These are phyloP conservation scores for Pogonognathellus flavescens DNA, from an alignment of 1,140 invertebrate genomes.

Conservation along the genomic window DNA sequence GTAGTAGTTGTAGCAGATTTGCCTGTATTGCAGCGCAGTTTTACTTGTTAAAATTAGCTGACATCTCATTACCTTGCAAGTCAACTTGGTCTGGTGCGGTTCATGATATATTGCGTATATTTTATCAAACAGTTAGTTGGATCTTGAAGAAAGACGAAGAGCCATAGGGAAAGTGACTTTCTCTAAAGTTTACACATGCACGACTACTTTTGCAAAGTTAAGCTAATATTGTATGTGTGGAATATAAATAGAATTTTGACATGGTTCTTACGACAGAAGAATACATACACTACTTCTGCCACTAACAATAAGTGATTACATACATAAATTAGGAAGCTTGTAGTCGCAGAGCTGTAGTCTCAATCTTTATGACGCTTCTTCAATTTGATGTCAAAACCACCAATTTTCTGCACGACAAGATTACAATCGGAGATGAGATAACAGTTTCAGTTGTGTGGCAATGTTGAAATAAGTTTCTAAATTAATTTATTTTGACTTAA, in stretches of 20 bases:
- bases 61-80: slow-evolving; percentile 40
- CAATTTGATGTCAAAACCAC: not conserved
- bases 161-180: not conserved
- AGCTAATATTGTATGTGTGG: too few relatives aligned
- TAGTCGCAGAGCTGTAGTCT: too few relatives aligned
- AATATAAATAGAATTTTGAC: too few relatives aligned
- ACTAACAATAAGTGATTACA: too few relatives aligned
- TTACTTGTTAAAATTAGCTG: slow-evolving; percentile 40
- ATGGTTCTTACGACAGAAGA: too few relatives aligned
- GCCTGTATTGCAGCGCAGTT: slow-evolving; percentile 1
- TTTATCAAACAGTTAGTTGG: not conserved
- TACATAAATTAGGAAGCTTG: too few relatives aligned
- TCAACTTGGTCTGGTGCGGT: not conserved
- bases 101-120: slow-evolving; percentile 24
- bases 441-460: too few relatives aligned
- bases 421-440: not conserved
- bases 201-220: too few relatives aligned
- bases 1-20: not conserved
- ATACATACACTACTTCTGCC: too few relatives aligned
- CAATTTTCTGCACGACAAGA: not conserved
- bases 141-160: not conserved
- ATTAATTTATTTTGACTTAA: too few relatives aligned
- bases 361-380: not conserved
- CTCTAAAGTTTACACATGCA: too few relatives aligned
- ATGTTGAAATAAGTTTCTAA: too few relatives aligned